Evolutionary conservation across 2,113 vertebrate species (phyloP).

Genomic region (Sapayoa aenigma): DNA sequence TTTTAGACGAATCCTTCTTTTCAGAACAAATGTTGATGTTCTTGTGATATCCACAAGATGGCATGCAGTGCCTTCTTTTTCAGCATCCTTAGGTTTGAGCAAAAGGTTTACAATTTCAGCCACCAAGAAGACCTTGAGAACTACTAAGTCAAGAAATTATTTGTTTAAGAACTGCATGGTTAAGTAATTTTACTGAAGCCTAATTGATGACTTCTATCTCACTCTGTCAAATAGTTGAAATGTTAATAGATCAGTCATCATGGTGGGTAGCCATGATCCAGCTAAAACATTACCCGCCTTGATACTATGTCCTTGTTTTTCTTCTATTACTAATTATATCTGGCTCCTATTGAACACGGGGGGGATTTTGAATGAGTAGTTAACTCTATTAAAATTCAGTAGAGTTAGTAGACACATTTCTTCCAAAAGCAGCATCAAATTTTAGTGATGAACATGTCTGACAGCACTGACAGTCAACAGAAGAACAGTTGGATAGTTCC

Average conservation of each 20-base stretch:
- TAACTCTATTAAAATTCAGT: neutral
- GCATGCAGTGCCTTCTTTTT: neutral
- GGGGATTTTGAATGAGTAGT: neutral
- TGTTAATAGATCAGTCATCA: neutral
- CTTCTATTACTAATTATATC: neutral
- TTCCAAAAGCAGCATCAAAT: neutral
- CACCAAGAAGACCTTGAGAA: neutral
- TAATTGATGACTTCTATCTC: neutral
- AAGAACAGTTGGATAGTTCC: neutral
- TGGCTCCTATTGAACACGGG: neutral
- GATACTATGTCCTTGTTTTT: neutral
- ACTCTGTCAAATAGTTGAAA: neutral
- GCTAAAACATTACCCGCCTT: neutral
- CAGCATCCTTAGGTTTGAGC: fast-evolving
- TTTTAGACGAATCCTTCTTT: fast-evolving
- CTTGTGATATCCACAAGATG: constrained; percentile 14
- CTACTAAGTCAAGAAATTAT: neutral
- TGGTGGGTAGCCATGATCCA: neutral
- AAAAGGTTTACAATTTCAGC: neutral
- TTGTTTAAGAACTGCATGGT: neutral
- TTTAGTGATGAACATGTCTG: neutral
- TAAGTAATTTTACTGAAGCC: neutral
- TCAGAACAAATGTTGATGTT: neutral
- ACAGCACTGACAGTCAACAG: neutral
- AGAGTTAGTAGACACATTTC: neutral